Percentiles rank a stretch among this genome's conserved stretches.
phyloP scores from a whole-genome alignment of 1,140 invertebrate genomes.

The Patella vulgata region DNA sequence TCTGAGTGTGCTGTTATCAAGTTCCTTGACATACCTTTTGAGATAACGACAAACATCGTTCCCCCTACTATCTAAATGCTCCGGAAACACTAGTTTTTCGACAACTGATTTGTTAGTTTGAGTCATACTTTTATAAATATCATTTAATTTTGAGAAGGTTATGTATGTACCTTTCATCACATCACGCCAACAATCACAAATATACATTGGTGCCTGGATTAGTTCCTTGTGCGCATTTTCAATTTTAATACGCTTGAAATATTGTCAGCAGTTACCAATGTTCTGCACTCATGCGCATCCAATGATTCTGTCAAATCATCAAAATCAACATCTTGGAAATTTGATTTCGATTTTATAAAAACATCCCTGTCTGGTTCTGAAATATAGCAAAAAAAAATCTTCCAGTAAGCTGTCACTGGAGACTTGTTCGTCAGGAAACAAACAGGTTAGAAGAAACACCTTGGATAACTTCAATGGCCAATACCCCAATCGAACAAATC shows the following conservation, averaged over 20 bases:
- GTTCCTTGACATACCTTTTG: slow-evolving; percentile 11
- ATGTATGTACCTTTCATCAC: not conserved
- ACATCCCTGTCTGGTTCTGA: not conserved
- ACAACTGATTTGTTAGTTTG: not conserved
- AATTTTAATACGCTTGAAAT: not conserved
- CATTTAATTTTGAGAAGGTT: not conserved
- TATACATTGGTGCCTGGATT: slow-evolving; percentile 19
- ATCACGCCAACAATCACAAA: slow-evolving; percentile 6
- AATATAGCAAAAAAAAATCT: slow-evolving; percentile 5
- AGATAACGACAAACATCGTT: not conserved
- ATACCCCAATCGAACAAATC: slow-evolving; percentile 10
- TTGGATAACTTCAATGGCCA: slow-evolving; percentile 3
- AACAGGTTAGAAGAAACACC: slow-evolving; percentile 3
- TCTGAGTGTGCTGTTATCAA: slow-evolving; percentile 2
- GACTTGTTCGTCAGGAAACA: not conserved
- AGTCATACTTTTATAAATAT: not conserved
- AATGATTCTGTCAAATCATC: slow-evolving; percentile 17
- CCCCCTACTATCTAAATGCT: not conserved
- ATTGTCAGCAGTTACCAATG: slow-evolving; percentile 4
- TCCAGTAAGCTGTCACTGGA: not conserved
- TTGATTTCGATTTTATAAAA: not conserved
- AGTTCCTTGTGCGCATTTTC: slow-evolving; percentile 21
- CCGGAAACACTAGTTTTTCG: not conserved
- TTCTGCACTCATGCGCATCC: slow-evolving; percentile 3
- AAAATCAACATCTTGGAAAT: not conserved